Evolutionary conservation across 2,888 invertebrate genomes (phyloP).

Genomic region (Chouioia cunea): DNA sequence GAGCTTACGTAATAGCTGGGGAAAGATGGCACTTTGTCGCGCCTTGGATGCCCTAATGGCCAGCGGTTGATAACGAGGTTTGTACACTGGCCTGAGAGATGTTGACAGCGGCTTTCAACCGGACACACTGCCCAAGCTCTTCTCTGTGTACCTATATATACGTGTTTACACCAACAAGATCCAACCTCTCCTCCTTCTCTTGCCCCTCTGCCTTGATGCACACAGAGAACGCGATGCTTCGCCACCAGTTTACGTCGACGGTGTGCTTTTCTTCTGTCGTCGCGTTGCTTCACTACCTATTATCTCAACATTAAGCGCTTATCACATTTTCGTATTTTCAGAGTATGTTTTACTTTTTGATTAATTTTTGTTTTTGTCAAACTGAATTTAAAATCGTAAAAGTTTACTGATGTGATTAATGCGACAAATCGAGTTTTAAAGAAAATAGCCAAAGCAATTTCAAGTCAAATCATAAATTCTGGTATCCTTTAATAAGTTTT

Average conservation of each 20-base stretch:
- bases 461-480: too few relatives aligned
- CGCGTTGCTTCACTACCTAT: too few relatives aligned
- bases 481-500: too few relatives aligned
- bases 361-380: too few relatives aligned
- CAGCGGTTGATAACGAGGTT: conserved; percentile 69
- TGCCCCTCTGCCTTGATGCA: background rate
- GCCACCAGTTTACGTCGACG: conserved; percentile 11
- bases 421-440: too few relatives aligned
- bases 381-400: too few relatives aligned
- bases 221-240: background rate
- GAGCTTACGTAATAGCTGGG: conserved; percentile 65
- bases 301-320: too few relatives aligned
- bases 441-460: too few relatives aligned
- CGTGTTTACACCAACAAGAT: conserved; percentile 19
- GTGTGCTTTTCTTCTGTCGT: too few relatives aligned
- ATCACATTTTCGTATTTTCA: too few relatives aligned
- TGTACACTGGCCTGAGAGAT: conserved; percentile 66
- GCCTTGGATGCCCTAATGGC: conserved; percentile 61
- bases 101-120: conserved; percentile 69
- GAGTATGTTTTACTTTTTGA: too few relatives aligned
- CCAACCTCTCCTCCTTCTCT: conserved; percentile 2
- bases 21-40: conserved; percentile 68
- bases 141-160: background rate
- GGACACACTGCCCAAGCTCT: conserved; percentile 8
- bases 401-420: too few relatives aligned